Conservation (phyloP, 2,888 invertebrate species). For the Leptinotarsa rubiginosa region DNA sequence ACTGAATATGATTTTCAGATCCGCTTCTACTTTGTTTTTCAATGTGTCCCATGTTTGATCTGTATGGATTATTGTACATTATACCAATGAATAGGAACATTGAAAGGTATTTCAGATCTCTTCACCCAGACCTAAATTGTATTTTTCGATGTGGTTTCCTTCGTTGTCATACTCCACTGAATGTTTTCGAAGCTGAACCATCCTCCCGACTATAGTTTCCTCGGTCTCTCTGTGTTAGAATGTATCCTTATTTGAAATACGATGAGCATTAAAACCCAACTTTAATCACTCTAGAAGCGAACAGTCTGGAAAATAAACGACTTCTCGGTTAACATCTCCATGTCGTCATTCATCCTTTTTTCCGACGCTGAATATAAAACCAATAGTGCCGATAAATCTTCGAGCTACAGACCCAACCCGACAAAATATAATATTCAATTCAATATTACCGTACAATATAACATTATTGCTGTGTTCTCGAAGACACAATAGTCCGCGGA, state of each 20-base stretch:
- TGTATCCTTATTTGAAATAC: not conserved
- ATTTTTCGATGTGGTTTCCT: no score
- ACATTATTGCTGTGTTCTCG: slow-evolving; percentile 59
- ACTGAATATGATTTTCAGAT: no score
- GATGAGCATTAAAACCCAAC: not conserved
- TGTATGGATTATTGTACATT: no score
- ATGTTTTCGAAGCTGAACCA: no score
- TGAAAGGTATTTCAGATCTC: no score
- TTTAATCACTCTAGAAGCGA: not conserved
- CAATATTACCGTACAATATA: slow-evolving; percentile 60
- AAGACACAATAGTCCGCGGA: slow-evolving; percentile 59
- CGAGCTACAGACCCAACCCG: slow-evolving; percentile 36
- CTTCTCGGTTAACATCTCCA: slow-evolving; percentile 15
- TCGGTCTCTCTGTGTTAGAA: no score
- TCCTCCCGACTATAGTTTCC: no score
- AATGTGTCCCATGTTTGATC: no score
- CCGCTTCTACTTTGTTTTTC: no score
- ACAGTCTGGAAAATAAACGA: slow-evolving; percentile 7
- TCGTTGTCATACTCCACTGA: no score
- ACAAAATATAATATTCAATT: slow-evolving; percentile 55
- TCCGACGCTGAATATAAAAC: slow-evolving; percentile 34
- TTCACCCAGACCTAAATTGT: no score
- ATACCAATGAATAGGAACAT: no score
- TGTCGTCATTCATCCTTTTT: slow-evolving; percentile 19
- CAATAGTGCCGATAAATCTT: slow-evolving; percentile 38